Evolutionary conservation across 2,888 invertebrate genomes (phyloP), one percentile per base, ranked within the genome.

Genomic region (Cybosia mesomella): DNA sequence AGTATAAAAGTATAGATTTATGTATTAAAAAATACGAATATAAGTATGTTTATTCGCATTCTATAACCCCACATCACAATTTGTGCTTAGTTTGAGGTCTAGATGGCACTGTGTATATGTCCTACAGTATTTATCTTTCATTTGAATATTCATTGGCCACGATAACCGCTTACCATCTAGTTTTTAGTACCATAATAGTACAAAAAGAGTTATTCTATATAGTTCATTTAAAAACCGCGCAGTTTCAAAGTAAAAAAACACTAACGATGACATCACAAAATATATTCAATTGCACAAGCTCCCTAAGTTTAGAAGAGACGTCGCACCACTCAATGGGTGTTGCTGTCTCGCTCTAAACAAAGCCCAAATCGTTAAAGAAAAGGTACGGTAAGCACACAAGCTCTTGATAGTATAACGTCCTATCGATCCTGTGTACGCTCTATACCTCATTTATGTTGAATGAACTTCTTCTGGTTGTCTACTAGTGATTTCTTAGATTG

Each of bases 331-430:
- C 70, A 75, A 77, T 76, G 73, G 72, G 28, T 83, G 78, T 73
- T 66, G 66, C 79, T 60, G 60, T 84, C 84, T 80, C 83, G 64
- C 73, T 84, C 84, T 81, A 83, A 84, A 84, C 84, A 84, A 81
- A 76, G 74, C 71, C 70, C 67, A 68, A 75, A 80, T 79, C 79
- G 74, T 73, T 74, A 80, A 74, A 73, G 76, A 73, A 74, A n/a
- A 74, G 70, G 34, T 54, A 68, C 64, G 70, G 69, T 64, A 64
- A 68, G 73, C 72, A 70, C 71, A 74, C 66, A 79, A 74, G 70
- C 77, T 76, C 75, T 83, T 79, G 74, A 72, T 72, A 71, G 70
- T 69, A 73, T 76, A 79, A 74, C 73, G 75, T 67, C 34, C 65
- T 73, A 84, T 84, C 77, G 81, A 82, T 83, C 62, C 60, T 74